phyloP scores from a whole-genome alignment of 2,797 vertebrate genomes.

The Discoglossus pictus region DNA sequence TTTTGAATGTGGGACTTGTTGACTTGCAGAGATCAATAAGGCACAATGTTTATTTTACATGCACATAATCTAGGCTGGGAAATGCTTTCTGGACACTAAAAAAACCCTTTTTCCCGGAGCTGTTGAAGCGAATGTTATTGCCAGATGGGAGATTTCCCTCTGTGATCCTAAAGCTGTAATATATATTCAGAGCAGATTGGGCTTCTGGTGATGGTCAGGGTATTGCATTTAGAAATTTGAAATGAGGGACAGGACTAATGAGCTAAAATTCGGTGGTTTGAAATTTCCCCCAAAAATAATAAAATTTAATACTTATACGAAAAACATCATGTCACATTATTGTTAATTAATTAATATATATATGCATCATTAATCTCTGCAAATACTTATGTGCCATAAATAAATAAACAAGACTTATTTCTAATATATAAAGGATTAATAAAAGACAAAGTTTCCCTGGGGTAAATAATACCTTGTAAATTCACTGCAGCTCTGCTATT shows the following conservation, averaged over 20 bases:
- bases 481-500: conserved; percentile 55
- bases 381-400: no score
- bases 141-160: conserved; percentile 84
- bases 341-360: no score
- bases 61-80: conserved; percentile 80
- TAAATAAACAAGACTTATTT: no score
- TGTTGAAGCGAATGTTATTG: conserved; percentile 83
- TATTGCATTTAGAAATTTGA: conserved; percentile 88
- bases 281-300: no score
- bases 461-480: conserved; percentile 50
- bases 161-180: conserved; percentile 87
- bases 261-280: conserved; percentile 73
- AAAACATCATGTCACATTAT: no score
- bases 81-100: conserved; percentile 77
- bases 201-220: conserved; percentile 82
- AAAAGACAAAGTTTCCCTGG: conserved; percentile 9
- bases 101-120: conserved; percentile 68
- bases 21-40: conserved; percentile 76
- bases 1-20: conserved; percentile 80
- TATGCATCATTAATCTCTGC: no score
- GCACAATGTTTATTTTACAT: conserved; percentile 80
- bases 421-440: conserved; percentile 21
- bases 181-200: conserved; percentile 89
- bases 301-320: no score
- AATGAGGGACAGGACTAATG: conserved; percentile 77